Percentiles rank a stretch among this genome's conserved stretches.
These are phyloP conservation scores for Siniperca knerii DNA, from an alignment of 2,113 vertebrate species.

Conservation along the genomic window DNA sequence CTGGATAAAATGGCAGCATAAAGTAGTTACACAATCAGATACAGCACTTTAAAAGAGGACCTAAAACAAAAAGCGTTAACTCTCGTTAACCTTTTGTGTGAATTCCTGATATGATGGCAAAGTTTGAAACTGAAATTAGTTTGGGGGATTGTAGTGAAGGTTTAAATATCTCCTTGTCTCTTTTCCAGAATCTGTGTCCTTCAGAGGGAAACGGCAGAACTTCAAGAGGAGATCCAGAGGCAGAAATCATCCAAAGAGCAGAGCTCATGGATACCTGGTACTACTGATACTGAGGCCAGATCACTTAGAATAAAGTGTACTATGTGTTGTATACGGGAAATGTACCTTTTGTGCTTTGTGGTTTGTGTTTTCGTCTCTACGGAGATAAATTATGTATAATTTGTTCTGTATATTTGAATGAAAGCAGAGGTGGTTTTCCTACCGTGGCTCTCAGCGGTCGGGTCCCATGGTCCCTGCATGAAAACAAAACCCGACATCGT, in stretches of 20 bases:
- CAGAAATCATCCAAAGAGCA: constrained; percentile 24
- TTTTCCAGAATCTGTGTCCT: constrained; percentile 77
- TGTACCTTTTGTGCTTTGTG: no score
- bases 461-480: no score
- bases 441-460: no score
- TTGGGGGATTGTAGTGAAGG: neutral
- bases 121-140: neutral
- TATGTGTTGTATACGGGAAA: no score
- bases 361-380: no score
- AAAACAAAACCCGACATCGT: no score
- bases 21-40: no score
- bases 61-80: neutral
- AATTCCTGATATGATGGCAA: neutral
- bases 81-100: no score
- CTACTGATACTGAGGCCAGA: no score
- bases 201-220: constrained; percentile 80
- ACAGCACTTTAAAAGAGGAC: neutral
- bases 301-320: neutral
- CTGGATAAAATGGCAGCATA: neutral
- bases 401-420: no score
- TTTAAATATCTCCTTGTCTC: neutral
- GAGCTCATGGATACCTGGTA: constrained; percentile 52
- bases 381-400: no score
- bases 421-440: no score
- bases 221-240: constrained; percentile 72